Evolutionary conservation across 2,888 invertebrate genomes (phyloP).

Genomic region (Perizoma flavofasciatum): DNA sequence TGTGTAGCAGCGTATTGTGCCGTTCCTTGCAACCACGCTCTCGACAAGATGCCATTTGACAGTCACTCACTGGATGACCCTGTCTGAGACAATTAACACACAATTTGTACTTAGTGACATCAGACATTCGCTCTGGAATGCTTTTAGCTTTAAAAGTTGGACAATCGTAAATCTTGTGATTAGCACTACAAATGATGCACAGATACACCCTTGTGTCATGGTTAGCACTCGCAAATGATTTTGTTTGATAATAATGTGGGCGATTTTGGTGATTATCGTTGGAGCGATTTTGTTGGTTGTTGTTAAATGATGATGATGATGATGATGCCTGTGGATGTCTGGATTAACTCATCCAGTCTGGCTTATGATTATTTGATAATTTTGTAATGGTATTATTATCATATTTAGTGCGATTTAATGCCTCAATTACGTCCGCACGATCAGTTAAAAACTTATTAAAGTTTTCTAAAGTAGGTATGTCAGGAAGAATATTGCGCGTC

Average conservation of each 20-base stretch:
- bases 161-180: slow-evolving; percentile 42
- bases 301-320: background rate
- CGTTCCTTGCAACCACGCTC: slow-evolving; percentile 27
- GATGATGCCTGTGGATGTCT: too few species aligned
- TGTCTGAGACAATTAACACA: slow-evolving; percentile 37
- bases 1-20: slow-evolving; percentile 40
- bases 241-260: slow-evolving; percentile 9
- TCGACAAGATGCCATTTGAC: slow-evolving; percentile 41
- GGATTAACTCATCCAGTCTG: too few species aligned
- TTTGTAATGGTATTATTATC: background rate
- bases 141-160: slow-evolving; percentile 34
- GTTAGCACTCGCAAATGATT: slow-evolving; percentile 24
- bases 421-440: slow-evolving; percentile 39
- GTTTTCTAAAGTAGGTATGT: slow-evolving; percentile 1
- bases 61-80: slow-evolving; percentile 32
- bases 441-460: slow-evolving; percentile 18
- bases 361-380: slow-evolving; percentile 5
- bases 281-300: background rate
- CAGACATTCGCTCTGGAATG: slow-evolving; percentile 22
- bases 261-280: too few species aligned
- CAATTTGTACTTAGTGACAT: slow-evolving; percentile 32
- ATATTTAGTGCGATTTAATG: background rate
- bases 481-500: background rate
- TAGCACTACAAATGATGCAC: slow-evolving; percentile 35
- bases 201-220: background rate